Evolutionary conservation across 2,797 vertebrate species (phyloP).

Genomic region (Pitangus sulphuratus): DNA sequence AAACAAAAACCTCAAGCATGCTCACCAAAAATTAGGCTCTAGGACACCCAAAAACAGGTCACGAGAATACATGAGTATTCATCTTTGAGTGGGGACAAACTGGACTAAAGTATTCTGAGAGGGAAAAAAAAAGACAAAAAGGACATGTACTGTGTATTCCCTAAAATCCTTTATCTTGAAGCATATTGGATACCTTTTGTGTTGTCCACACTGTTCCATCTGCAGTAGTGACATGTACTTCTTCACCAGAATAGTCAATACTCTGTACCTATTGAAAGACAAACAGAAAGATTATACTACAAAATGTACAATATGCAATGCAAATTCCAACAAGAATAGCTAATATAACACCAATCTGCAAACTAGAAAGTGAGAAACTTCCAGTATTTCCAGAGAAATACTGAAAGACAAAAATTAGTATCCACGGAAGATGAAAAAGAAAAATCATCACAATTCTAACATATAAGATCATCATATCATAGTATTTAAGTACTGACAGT

Average conservation of each 20-base stretch:
- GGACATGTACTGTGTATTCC: neutral
- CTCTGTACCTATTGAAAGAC: constrained; percentile 81
- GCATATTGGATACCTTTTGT: constrained; percentile 84
- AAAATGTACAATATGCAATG: neutral
- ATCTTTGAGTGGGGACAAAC: neutral
- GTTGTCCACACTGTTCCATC: constrained; percentile 85
- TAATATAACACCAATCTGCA: neutral
- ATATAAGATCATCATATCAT: neutral
- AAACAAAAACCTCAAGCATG: neutral
- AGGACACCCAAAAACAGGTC: neutral
- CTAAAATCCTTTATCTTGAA: neutral
- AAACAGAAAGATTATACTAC: neutral
- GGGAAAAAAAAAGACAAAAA: neutral
- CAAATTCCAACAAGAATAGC: neutral
- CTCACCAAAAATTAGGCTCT: neutral
- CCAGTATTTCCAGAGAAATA: neutral
- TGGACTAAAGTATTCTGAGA: neutral
- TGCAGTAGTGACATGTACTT: constrained; percentile 84
- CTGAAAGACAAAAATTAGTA: neutral
- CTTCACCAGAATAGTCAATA: constrained; percentile 90
- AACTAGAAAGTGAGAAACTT: neutral
- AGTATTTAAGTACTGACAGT: neutral
- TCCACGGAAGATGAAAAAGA: neutral
- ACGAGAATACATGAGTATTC: neutral
- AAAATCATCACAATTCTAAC: neutral